Conservation (phyloP, 2,888 invertebrate species). For the Chrysolina haemoptera region DNA sequence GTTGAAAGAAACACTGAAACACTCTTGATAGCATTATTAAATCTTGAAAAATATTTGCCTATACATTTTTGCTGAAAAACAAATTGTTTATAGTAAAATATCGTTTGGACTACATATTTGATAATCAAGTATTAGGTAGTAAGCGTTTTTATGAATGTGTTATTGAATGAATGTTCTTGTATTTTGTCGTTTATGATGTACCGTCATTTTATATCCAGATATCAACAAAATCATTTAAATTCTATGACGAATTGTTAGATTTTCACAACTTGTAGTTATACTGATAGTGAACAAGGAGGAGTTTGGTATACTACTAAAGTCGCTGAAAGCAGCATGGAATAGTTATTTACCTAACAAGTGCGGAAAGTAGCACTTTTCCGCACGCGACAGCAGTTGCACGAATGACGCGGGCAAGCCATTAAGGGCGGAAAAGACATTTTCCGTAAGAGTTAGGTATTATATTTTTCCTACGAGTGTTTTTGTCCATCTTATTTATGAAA, state of each 20-base stretch:
- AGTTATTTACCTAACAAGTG: too few species aligned
- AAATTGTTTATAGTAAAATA: slow-evolving; percentile 37
- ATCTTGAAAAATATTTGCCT: slow-evolving; percentile 24
- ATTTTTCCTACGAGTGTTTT: too few species aligned
- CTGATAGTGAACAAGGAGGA: not conserved
- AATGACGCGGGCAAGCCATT: too few species aligned
- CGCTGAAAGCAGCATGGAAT: too few species aligned
- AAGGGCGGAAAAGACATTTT: too few species aligned
- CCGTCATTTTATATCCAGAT: slow-evolving; percentile 32
- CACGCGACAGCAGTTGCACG: too few species aligned
- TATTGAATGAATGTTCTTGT: slow-evolving; percentile 53
- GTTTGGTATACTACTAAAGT: not conserved
- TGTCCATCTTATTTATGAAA: too few species aligned
- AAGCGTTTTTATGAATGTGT: slow-evolving; percentile 56
- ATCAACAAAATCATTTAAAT: slow-evolving; percentile 16
- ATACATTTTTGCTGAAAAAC: slow-evolving; percentile 39
- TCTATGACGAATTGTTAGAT: not conserved
- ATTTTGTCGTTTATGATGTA: slow-evolving; percentile 37
- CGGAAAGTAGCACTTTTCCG: too few species aligned
- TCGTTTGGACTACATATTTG: slow-evolving; percentile 31
- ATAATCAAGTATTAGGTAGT: slow-evolving; percentile 49
- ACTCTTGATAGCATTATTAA: slow-evolving; percentile 25
- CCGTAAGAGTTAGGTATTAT: too few species aligned
- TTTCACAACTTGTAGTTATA: not conserved
- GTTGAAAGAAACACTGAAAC: slow-evolving; percentile 7